Base-by-base conservation (phyloP, 1,140 invertebrate species). In the Stegodyphus dumicola region DNA sequence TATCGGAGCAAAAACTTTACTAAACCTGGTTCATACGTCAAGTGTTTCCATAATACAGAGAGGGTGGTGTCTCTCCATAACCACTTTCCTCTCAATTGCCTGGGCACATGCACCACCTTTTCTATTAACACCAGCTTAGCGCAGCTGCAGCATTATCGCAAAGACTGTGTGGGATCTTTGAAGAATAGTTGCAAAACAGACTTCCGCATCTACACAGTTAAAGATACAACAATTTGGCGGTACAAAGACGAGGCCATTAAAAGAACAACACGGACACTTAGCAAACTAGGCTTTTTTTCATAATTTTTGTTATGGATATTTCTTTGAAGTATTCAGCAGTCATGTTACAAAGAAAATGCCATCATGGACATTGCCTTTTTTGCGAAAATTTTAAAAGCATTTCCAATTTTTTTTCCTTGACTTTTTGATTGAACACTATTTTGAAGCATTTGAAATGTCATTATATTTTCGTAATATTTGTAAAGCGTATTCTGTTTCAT, bases 11-110 rank as follows among this genome's bases (percentile, higher is more conserved):
- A 94, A 89, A 97, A 97, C 91, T 97, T 96, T 90, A 98, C 96
- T 1, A 97, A 97, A 90, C 96, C 96, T 1, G 96, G 96, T 87
- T 95, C 96, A 90, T 97, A 97, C 90, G 95, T 97, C 54, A 98
- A 98, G 90, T 97, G 96, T 91, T 98, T 98, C 92, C 96, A 98
- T 90, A 96, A 97, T 91, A 95, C 96, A 6, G 94, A 96, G 88
- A 93, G 95, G 85, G 96, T 96, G 17, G 92, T 97, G 7, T 96
- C 95, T 6, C 92, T 98, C 60, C 96, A 98, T 92, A 98, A 98
- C 91, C 96, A 98, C 91, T 97, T 97, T 89, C 96, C 96, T 13
- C 90, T 98, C 69, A 95, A 95, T 65, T 98, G 96, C 89, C 90
- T 97, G 0, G 95, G 95, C 33, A 94, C 94, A 4, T 98, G 96